These are phyloP conservation scores for Caenorhabditis becei DNA, from an alignment of 2,888 invertebrate genomes.

Conservation along the genomic window DNA sequence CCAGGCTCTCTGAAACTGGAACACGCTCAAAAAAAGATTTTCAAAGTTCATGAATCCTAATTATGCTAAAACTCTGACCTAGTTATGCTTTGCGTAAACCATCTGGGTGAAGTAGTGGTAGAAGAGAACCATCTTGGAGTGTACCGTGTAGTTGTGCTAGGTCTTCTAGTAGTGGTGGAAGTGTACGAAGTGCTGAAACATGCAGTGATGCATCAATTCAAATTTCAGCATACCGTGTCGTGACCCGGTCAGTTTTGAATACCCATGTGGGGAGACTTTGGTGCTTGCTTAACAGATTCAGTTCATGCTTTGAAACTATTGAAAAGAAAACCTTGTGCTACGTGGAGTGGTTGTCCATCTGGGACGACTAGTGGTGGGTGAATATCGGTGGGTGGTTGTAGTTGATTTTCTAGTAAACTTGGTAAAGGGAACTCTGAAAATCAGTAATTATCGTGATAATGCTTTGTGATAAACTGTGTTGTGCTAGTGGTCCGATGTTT, in stretches of 20 bases:
- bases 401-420: neutral
- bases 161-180: slow-evolving; percentile 1
- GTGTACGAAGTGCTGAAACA: neutral
- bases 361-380: neutral
- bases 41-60: neutral
- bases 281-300: neutral
- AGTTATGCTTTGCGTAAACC: neutral
- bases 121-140: slow-evolving; percentile 1
- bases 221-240: neutral
- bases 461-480: neutral
- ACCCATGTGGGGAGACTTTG: neutral
- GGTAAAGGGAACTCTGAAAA: neutral
- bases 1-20: neutral
- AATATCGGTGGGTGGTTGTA: neutral
- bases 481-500: neutral
- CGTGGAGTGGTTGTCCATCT: neutral
- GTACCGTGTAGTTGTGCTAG: slow-evolving; percentile 1
- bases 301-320: neutral
- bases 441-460: neutral
- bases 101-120: neutral
- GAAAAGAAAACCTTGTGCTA: neutral
- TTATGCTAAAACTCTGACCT: neutral
- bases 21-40: neutral
- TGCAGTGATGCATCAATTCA: neutral
- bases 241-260: neutral